Evolutionary conservation across 1,140 invertebrate genomes (phyloP).

Genomic region (Lucilia sericata): DNA sequence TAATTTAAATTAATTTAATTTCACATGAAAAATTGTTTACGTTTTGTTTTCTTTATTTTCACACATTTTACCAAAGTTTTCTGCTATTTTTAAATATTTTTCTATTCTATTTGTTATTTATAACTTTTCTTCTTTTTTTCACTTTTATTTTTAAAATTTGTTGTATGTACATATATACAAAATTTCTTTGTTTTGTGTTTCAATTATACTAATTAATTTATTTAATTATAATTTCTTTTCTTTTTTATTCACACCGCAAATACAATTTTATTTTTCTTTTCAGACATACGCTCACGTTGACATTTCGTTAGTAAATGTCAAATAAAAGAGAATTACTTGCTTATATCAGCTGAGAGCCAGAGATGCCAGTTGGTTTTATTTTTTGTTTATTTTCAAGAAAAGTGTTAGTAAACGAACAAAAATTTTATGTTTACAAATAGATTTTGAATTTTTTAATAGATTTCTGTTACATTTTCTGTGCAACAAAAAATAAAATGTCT

Average conservation of each 20-base stretch:
- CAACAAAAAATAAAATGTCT: too few species aligned
- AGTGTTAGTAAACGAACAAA: not conserved
- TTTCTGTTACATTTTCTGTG: too few species aligned
- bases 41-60: not conserved
- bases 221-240: not conserved
- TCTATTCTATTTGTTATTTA: not conserved
- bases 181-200: not conserved
- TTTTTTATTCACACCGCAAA: not conserved
- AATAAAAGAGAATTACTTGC: not conserved
- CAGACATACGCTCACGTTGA: conserved; percentile 8
- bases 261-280: not conserved
- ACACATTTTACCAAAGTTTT: not conserved
- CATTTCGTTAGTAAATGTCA: conserved; percentile 19
- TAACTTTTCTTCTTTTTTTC: not conserved
- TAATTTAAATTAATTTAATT: not conserved
- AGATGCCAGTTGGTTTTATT: not conserved
- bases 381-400: not conserved
- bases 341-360: not conserved
- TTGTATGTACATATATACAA: not conserved
- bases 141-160: not conserved
- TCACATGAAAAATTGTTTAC: not conserved
- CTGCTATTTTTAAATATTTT: too few species aligned
- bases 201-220: conserved; percentile 10
- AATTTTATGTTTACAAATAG: too few species aligned
- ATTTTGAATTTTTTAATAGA: too few species aligned